A percentile compares a stretch with the other conserved stretches of the same genome.
phyloP scores from a whole-genome alignment of 2,797 vertebrate genomes.

The Emys orbicularis region DNA sequence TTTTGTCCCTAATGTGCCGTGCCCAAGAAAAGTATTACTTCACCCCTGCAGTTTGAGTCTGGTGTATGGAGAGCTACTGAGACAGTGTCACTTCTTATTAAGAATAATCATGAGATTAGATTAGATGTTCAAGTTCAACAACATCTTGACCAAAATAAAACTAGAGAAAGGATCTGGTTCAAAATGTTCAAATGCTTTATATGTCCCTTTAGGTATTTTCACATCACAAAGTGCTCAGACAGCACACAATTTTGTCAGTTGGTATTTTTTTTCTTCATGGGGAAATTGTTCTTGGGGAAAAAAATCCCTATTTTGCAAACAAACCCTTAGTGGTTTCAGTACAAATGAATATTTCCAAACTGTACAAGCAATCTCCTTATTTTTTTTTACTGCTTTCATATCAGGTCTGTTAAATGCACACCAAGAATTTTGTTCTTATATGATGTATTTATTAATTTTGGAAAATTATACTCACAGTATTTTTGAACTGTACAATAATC shows the following conservation, averaged over 20 bases:
- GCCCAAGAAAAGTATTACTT: background rate
- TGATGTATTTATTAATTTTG: background rate
- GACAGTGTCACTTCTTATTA: background rate
- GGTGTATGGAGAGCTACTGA: background rate
- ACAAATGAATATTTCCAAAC: background rate
- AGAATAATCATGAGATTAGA: background rate
- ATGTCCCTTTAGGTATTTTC: background rate
- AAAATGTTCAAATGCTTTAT: background rate
- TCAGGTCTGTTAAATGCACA: background rate
- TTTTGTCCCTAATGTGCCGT: background rate
- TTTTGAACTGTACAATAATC: background rate
- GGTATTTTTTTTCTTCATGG: background rate
- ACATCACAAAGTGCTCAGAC: background rate
- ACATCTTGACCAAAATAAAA: background rate
- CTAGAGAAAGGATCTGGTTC: background rate
- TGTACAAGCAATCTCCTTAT: background rate
- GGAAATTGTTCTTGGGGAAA: background rate
- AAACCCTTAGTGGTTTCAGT: background rate
- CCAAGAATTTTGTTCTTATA: background rate
- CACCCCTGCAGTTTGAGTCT: slow-evolving; percentile 2
- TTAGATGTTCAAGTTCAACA: background rate
- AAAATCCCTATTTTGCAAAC: background rate
- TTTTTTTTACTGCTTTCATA: background rate
- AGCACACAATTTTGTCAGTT: background rate
- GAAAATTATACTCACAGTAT: background rate